Evolutionary conservation across 1,140 invertebrate species (phyloP).

Genomic region (Drosophila takahashii): DNA sequence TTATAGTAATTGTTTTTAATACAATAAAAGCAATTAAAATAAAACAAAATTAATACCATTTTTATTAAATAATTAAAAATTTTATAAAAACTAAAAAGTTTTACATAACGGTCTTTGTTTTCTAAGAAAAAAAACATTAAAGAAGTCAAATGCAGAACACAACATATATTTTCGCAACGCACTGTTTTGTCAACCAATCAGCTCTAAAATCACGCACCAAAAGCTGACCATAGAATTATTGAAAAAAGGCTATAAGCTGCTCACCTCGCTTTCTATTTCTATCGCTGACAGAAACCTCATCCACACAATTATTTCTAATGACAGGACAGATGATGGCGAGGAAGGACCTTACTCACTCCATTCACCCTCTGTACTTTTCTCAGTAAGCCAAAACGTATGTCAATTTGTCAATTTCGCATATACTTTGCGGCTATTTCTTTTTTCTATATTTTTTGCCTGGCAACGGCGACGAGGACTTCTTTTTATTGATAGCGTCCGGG

Average conservation of each 20-base stretch:
- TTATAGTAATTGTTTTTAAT: too few relatives aligned
- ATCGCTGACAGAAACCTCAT: constrained; percentile 32
- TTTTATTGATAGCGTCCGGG: constrained; percentile 82
- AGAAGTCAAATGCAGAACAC: neutral
- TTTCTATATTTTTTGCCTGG: constrained; percentile 43
- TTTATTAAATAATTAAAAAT: too few relatives aligned
- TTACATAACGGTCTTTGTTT: too few relatives aligned
- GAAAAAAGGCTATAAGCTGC: constrained; percentile 50
- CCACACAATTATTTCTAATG: constrained; percentile 75
- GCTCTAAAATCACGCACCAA: constrained; percentile 57
- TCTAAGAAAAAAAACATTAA: too few relatives aligned
- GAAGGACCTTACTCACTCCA: constrained; percentile 13
- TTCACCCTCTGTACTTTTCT: neutral
- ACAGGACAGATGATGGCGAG: constrained; percentile 64
- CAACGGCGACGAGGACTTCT: constrained; percentile 53
- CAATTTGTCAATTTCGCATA: constrained; percentile 81
- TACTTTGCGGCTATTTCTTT: constrained; percentile 47
- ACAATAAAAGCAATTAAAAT: too few relatives aligned
- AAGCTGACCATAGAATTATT: constrained; percentile 48
- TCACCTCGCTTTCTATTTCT: constrained; percentile 29
- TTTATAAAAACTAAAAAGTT: too few relatives aligned
- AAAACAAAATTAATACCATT: too few relatives aligned
- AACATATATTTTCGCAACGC: neutral
- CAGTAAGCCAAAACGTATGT: constrained; percentile 75
- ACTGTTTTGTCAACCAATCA: constrained; percentile 41